Base-by-base conservation (phyloP, 1,140 invertebrate genomes). In the Neodiprion pinetum region DNA sequence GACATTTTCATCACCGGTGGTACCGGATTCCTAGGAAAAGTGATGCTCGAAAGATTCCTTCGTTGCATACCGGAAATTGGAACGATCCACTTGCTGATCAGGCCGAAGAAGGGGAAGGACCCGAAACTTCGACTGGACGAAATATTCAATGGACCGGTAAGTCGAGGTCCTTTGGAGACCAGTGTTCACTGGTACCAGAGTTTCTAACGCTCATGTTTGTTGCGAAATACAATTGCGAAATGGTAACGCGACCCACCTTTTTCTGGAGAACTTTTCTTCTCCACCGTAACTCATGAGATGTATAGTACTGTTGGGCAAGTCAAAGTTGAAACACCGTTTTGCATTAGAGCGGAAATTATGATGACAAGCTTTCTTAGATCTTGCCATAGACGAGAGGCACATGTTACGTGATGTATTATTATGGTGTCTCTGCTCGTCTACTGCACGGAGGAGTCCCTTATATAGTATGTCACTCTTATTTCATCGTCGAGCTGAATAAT, bases 31-130 rank as follows among this genome's bases (percentile, higher is more conserved):
- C 82, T 95, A 48, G 94, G 93, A 11, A 94, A 94, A 87, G 92
- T 94, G 0, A 81, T 94, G 4, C 83, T 94, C 3, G 93, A 95
- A 83, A 95, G 94, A 82, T 85, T 95, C 61, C 84, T 94, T 11
- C 85, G 93, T 61, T 91, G 89, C 72, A 89, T 93, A 78, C 92
- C 93, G 1, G 91, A 92, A 47, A 86, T 97, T 1, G 90, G 89
- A 40, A 93, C 91, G 72, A 92, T 98, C 61, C 95, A 95, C 82
- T 81, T 97, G 40, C 87, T 97, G 3, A 91, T 97, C 72, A 90
- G 96, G 70, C 85, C 92, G 1, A 97, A 97, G 87, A 94, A 94
- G 82, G 94, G 93, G 8, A 94, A 94, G 82, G 91, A 92, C 72
- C 93, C 94, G 0, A 90, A 91, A 78, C 90, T 93, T 73, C 90